Conservation (phyloP, 2,888 invertebrate species). For the Macrosiphum euphorbiae region DNA sequence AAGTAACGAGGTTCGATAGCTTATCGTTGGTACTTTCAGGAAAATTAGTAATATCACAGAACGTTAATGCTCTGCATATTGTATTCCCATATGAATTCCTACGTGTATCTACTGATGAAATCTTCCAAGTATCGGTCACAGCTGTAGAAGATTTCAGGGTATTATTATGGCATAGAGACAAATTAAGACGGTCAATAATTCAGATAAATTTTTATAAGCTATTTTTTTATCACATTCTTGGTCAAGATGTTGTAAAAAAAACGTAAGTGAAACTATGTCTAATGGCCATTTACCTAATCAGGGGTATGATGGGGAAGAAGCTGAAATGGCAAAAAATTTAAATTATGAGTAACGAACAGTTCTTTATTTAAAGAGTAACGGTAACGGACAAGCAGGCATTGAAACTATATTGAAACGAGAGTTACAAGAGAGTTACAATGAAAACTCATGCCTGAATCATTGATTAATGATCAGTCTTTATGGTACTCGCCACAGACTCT, state of each 20-base stretch:
- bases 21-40: slow-evolving; percentile 87
- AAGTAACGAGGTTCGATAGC: slow-evolving; percentile 88
- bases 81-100: slow-evolving; percentile 90
- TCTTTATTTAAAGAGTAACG: slow-evolving; percentile 62
- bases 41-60: slow-evolving; percentile 87
- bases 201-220: slow-evolving; percentile 84
- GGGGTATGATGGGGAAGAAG: slow-evolving; percentile 53
- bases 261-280: slow-evolving; percentile 61
- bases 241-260: slow-evolving; percentile 88
- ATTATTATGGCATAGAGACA: slow-evolving; percentile 87
- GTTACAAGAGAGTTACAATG: slow-evolving; percentile 62
- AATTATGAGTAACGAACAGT: slow-evolving; percentile 57
- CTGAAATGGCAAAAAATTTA: slow-evolving; percentile 35
- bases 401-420: slow-evolving; percentile 61
- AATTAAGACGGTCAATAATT: slow-evolving; percentile 86
- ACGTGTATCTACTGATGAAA: slow-evolving; percentile 87
- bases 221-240: slow-evolving; percentile 89
- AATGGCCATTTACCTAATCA: slow-evolving; percentile 60
- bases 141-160: slow-evolving; percentile 88
- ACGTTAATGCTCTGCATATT: slow-evolving; percentile 86
- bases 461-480: slow-evolving; percentile 56
- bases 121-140: slow-evolving; percentile 89
- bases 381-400: slow-evolving; percentile 61
- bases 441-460: slow-evolving; percentile 58
- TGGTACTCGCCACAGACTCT: slow-evolving; percentile 59